Percentiles rank a stretch among this genome's conserved stretches.
Conservation (phyloP, 53 echinoderm and acorn worm genomes). For the Zoroaster sp. region DNA sequence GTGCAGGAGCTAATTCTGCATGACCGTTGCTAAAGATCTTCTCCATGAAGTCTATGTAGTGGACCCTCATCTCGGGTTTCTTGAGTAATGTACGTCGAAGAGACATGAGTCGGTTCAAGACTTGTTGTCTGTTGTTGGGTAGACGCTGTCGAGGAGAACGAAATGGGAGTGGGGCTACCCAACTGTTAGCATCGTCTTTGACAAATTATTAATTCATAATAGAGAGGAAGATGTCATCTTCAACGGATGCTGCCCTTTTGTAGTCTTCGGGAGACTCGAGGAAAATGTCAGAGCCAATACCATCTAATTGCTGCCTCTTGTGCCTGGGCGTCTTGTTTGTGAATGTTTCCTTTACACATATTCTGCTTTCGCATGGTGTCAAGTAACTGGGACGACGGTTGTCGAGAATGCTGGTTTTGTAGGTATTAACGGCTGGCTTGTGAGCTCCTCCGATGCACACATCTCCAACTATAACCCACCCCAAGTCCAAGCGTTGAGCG, state of each 20-base stretch:
- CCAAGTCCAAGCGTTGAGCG: constrained; percentile 48
- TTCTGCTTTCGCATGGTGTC: constrained; percentile 14
- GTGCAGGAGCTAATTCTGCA: constrained; percentile 14
- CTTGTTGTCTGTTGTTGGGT: constrained; percentile 39
- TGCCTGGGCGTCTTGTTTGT: background rate
- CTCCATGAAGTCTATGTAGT: constrained; percentile 7
- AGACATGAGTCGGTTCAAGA: constrained; percentile 14
- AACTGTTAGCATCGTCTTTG: background rate
- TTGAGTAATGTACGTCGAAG: constrained; percentile 14
- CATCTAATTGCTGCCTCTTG: background rate
- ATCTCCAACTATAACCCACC: constrained; percentile 63
- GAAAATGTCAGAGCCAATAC: background rate
- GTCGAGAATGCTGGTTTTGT: constrained; percentile 8
- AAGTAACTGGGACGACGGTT: constrained; percentile 45
- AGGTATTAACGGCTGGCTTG: constrained; percentile 20
- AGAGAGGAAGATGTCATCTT: background rate
- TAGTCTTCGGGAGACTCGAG: background rate
- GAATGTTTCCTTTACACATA: constrained; percentile 18
- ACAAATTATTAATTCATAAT: background rate
- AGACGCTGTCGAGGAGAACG: background rate
- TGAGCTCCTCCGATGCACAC: constrained; percentile 34
- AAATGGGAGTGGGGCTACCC: constrained; percentile 39
- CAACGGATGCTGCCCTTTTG: too few species aligned
- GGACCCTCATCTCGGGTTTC: constrained; percentile 9
- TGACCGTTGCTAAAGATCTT: constrained; percentile 22